A percentile compares a stretch with the other conserved stretches of the same genome.
These are phyloP conservation scores for Nanorana parkeri DNA, from an alignment of 2,113 vertebrate species.

Conservation along the genomic window DNA sequence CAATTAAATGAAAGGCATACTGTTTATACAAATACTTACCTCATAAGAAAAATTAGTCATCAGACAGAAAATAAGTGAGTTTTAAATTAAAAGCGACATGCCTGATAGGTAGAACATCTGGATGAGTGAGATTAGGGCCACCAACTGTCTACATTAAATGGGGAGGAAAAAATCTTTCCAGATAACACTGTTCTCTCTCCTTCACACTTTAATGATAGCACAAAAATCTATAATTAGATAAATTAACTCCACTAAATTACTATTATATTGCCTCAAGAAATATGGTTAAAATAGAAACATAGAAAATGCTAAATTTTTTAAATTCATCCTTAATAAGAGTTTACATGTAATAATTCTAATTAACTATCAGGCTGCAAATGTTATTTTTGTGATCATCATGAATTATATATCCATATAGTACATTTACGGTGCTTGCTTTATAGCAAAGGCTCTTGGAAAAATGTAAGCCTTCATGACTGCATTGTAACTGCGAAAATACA, in stretches of 20 bases:
- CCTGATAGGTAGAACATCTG: constrained; percentile 52
- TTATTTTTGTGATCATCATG: background rate
- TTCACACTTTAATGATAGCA: constrained; percentile 52
- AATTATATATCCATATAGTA: background rate
- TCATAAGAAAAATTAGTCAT: constrained; percentile 10
- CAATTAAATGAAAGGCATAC: constrained; percentile 5
- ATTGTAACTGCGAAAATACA: background rate
- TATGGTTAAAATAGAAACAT: constrained; percentile 15
- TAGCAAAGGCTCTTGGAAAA: background rate
- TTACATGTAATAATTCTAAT: constrained; percentile 14
- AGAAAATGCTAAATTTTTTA: constrained; percentile 3
- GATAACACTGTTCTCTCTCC: constrained; percentile 39
- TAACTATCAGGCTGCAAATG: background rate
- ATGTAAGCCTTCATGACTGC: background rate
- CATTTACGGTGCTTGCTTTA: background rate
- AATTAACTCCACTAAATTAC: constrained; percentile 46
- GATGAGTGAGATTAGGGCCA: constrained; percentile 47
- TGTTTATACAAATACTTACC: background rate
- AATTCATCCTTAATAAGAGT: background rate
- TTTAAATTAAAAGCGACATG: constrained; percentile 39
- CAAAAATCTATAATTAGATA: constrained; percentile 48
- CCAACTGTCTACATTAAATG: constrained; percentile 24
- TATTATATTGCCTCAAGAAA: constrained; percentile 47
- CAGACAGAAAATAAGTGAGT: constrained; percentile 17
- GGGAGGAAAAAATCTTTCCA: constrained; percentile 15